A percentile compares a stretch with the other conserved stretches of the same genome.
These are phyloP conservation scores for Herpetotheres cachinnans DNA, from an alignment of 2,113 vertebrate species.

Conservation along the genomic window DNA sequence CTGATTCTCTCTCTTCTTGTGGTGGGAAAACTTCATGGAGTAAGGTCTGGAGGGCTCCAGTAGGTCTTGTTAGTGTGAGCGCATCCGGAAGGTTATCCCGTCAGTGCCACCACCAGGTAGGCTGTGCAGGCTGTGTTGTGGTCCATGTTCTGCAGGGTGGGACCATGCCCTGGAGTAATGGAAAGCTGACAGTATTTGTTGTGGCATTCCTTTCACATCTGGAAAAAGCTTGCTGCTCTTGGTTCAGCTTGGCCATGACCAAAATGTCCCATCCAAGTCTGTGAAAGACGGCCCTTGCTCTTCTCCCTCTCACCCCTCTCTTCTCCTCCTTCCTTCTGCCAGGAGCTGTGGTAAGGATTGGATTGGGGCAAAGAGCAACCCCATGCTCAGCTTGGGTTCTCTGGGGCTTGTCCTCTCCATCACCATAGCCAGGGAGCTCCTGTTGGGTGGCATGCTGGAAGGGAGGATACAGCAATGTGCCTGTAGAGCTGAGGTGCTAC, in stretches of 20 bases:
- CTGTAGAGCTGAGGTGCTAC: background rate
- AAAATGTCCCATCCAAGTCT: background rate
- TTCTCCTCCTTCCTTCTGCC: background rate
- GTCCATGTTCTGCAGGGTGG: background rate
- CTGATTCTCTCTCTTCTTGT: background rate
- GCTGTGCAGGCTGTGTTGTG: background rate
- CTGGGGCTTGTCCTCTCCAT: background rate
- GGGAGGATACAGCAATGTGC: background rate
- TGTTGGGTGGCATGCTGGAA: background rate
- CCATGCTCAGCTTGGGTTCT: background rate
- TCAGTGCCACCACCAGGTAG: background rate
- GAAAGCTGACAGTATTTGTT: background rate
- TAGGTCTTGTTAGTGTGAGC: background rate
- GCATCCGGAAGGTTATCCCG: background rate
- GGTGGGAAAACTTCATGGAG: background rate
- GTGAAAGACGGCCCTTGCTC: accelerated
- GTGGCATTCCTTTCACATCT: background rate
- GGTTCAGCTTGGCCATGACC: background rate
- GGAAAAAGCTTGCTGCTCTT: background rate
- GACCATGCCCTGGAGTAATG: accelerated
- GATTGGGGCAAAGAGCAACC: background rate
- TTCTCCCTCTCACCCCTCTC: background rate
- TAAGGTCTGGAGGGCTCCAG: background rate
- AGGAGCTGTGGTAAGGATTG: background rate
- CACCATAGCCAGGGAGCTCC: background rate